A percentile compares a stretch with the other conserved stretches of the same genome.
These are phyloP conservation scores for Theocolax elegans DNA, from an alignment of 1,140 invertebrate genomes.

Conservation along the genomic window DNA sequence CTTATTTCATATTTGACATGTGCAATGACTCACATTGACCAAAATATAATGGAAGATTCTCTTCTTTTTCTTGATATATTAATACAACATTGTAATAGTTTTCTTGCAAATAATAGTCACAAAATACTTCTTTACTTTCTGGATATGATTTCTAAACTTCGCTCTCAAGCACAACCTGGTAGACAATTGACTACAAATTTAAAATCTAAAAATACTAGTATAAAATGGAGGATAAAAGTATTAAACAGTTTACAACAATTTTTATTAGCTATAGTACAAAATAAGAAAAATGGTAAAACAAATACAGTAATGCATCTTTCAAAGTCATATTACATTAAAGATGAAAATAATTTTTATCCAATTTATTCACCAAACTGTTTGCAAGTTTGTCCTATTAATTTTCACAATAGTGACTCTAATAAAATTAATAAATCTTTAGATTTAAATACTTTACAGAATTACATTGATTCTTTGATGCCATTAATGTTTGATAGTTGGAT, in stretches of 20 bases:
- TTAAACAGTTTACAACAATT: conserved; percentile 74
- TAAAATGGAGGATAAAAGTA: conserved; percentile 82
- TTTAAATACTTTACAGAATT: conserved; percentile 58
- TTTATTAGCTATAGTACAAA: conserved; percentile 64
- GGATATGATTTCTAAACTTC: conserved; percentile 80
- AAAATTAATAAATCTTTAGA: conserved; percentile 37
- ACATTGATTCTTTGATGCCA: conserved; percentile 74
- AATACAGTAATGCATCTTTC: not conserved
- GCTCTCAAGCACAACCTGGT: conserved; percentile 71
- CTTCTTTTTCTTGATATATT: conserved; percentile 80
- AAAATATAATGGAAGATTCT: conserved; percentile 83
- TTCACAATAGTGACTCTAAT: conserved; percentile 37
- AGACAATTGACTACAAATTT: conserved; percentile 74
- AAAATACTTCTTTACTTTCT: conserved; percentile 82
- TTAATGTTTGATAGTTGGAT: conserved; percentile 80
- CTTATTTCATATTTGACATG: conserved; percentile 83
- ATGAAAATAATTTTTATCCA: conserved; percentile 44
- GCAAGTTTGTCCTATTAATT: conserved; percentile 46
- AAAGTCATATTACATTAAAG: conserved; percentile 37
- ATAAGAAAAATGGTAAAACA: conserved; percentile 37
- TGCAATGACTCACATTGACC: conserved; percentile 88
- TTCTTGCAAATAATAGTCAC: conserved; percentile 73
- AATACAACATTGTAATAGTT: conserved; percentile 70
- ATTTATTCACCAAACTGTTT: conserved; percentile 46
- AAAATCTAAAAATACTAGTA: conserved; percentile 75